phyloP scores from a whole-genome alignment of 2,888 invertebrate genomes.

The Ormyrus thymus region DNA sequence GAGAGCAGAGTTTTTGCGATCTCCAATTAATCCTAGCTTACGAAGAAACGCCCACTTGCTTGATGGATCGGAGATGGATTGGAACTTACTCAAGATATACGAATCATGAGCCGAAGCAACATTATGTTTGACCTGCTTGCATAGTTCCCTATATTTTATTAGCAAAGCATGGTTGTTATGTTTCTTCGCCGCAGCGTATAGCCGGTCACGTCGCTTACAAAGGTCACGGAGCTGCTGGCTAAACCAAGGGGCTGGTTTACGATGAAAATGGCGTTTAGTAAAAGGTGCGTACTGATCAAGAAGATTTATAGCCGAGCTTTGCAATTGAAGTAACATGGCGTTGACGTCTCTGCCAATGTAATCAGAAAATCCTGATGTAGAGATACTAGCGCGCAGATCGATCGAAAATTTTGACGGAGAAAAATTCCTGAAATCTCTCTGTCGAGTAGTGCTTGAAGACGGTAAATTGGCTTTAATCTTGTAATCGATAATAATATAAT shows the following conservation, averaged over 20 bases:
- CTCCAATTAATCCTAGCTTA: background rate
- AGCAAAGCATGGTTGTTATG: background rate
- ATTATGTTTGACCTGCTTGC: background rate
- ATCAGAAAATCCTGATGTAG: background rate
- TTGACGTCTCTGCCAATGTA: background rate
- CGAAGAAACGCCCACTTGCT: background rate
- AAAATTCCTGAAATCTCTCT: background rate
- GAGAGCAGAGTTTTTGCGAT: background rate
- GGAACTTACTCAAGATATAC: background rate
- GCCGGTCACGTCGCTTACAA: background rate
- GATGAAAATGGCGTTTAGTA: background rate
- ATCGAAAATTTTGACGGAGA: background rate
- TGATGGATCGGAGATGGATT: background rate
- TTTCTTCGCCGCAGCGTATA: background rate
- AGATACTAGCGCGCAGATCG: background rate
- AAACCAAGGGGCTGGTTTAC: background rate
- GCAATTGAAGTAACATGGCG: background rate
- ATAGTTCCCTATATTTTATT: background rate
- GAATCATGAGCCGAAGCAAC: background rate
- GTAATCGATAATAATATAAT: background rate
- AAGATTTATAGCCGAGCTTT: background rate
- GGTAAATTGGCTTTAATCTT: background rate
- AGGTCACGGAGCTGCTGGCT: background rate
- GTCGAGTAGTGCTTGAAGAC: background rate
- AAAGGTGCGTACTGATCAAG: background rate